Conservation (phyloP, 1,140 invertebrate species). For the Penaeus chinensis region DNA sequence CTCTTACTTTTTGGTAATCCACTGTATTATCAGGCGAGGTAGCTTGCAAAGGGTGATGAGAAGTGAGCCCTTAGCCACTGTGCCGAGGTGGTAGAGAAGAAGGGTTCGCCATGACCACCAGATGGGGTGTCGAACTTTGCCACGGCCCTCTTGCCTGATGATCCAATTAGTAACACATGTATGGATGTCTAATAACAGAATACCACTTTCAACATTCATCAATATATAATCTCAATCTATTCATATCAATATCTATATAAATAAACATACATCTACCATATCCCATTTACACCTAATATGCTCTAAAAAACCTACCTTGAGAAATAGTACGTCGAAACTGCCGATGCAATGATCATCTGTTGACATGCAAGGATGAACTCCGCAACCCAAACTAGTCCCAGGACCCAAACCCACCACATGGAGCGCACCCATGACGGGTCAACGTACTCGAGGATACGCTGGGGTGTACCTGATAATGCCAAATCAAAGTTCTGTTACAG, state of each 20-base stretch:
- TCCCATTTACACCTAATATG: background rate
- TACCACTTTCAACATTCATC: background rate
- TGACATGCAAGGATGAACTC: constrained; percentile 93
- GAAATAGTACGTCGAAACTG: constrained; percentile 92
- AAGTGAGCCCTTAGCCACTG: constrained; percentile 90
- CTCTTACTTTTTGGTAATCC: constrained; percentile 79
- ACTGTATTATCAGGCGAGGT: constrained; percentile 79
- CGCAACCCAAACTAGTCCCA: constrained; percentile 88
- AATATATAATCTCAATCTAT: background rate
- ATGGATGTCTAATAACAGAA: background rate
- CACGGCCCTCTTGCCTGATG: constrained; percentile 70
- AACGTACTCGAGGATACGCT: constrained; percentile 74
- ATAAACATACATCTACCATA: background rate
- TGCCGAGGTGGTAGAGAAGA: constrained; percentile 88
- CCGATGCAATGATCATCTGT: constrained; percentile 88
- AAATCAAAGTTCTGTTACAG: too few relatives aligned
- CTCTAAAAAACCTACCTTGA: constrained; percentile 60
- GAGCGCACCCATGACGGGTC: constrained; percentile 82
- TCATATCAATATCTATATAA: background rate
- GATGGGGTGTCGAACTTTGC: constrained; percentile 65
- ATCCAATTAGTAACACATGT: background rate
- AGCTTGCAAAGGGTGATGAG: constrained; percentile 92
- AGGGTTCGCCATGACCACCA: constrained; percentile 72
- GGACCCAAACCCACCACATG: constrained; percentile 88
- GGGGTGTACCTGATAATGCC: constrained; percentile 37